Conservation (phyloP, 2,888 invertebrate genomes). For the Volucella bombylans region DNA sequence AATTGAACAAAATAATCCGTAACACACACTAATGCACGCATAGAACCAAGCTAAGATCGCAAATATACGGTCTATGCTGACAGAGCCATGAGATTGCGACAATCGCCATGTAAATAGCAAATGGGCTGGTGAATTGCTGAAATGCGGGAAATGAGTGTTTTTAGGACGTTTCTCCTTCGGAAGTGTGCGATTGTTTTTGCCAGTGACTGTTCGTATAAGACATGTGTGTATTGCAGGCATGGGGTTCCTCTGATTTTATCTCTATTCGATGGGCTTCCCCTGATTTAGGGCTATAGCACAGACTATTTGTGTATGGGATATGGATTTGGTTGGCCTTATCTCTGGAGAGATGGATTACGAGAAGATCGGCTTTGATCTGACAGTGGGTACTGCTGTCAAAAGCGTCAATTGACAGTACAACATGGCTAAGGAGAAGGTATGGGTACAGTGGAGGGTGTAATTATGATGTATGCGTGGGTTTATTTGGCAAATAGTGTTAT, state of each 20-base stretch:
- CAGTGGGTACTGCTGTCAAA: slow-evolving; percentile 24
- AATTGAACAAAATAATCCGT: slow-evolving; percentile 33
- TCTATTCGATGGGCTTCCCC: slow-evolving; percentile 15
- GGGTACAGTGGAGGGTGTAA: background rate
- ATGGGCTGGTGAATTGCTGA: background rate
- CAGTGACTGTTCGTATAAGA: slow-evolving; percentile 1
- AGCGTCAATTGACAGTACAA: slow-evolving; percentile 16
- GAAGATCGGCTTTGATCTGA: slow-evolving; percentile 29
- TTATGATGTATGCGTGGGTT: slow-evolving; percentile 24
- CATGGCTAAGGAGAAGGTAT: slow-evolving; percentile 7
- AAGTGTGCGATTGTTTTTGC: slow-evolving; percentile 21
- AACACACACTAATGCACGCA: slow-evolving; percentile 29
- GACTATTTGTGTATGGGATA: background rate
- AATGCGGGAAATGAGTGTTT: background rate
- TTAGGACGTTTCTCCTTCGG: slow-evolving; percentile 1
- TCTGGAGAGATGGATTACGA: slow-evolving; percentile 18
- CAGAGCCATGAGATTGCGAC: slow-evolving; percentile 36
- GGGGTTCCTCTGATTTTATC: slow-evolving; percentile 22
- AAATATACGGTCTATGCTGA: slow-evolving; percentile 31
- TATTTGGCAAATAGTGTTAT: slow-evolving; percentile 69
- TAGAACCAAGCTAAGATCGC: slow-evolving; percentile 60
- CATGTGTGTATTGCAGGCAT: background rate
- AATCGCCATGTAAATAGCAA: slow-evolving; percentile 1
- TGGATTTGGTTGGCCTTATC: slow-evolving; percentile 29
- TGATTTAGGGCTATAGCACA: background rate